Percentiles rank a stretch among this genome's conserved stretches.
Evolutionary conservation across 1,140 invertebrate species (phyloP).

Genomic region (Himalopsyche phryganea): DNA sequence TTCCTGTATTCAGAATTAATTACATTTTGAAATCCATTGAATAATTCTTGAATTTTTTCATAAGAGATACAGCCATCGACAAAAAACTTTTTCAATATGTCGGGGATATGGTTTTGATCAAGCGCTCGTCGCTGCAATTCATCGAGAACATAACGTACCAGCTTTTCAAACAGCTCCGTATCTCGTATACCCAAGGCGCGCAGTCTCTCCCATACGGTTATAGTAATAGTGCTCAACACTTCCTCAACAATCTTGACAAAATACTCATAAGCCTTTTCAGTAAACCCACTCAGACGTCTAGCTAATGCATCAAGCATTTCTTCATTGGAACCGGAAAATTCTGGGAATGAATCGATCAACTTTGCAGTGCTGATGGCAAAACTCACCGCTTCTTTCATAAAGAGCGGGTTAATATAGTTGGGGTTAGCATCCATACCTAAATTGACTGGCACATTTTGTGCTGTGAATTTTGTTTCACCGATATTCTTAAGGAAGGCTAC

Average conservation of each 20-base stretch:
- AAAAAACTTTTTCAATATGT: constrained; percentile 4
- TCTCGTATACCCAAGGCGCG: not conserved
- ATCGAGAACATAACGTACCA: constrained; percentile 4
- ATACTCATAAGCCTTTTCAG: not conserved
- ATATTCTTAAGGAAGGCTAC: constrained; percentile 7
- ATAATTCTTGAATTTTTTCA: not conserved
- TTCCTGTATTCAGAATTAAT: constrained; percentile 1
- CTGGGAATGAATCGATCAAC: not conserved
- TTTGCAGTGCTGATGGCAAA: not conserved
- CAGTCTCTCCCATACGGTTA: not conserved
- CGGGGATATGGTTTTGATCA: not conserved
- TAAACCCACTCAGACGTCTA: not conserved
- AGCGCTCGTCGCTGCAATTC: constrained; percentile 4
- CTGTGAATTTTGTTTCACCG: constrained; percentile 4
- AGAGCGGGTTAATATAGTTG: not conserved
- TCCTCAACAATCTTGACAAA: constrained; percentile 1
- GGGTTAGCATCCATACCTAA: not conserved
- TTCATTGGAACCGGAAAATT: not conserved
- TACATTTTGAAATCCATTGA: not conserved
- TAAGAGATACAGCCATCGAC: not conserved
- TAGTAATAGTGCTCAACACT: not conserved
- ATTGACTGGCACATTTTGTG: constrained; percentile 14
- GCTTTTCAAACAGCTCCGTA: constrained; percentile 6
- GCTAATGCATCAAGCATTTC: not conserved
- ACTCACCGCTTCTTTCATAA: not conserved